Base-by-base conservation (phyloP, 2,888 invertebrate species). In the Lithophane leautieri region DNA sequence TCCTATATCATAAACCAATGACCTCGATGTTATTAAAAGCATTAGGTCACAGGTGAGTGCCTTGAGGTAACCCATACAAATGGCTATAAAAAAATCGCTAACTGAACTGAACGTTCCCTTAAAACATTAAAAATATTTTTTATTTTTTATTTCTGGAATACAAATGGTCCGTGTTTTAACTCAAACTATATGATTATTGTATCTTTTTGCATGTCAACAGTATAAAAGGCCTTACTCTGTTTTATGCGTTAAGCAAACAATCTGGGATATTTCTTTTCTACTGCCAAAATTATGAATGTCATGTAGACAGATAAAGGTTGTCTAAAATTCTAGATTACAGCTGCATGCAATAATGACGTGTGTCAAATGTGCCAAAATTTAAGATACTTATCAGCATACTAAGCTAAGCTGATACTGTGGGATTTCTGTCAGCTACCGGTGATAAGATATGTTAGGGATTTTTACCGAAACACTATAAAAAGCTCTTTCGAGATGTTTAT, bases 311-410 rank as follows among this genome's bases (percentile, higher is more conserved):
- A 16, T 34, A 34, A 0, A 34, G 34, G 6, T 34, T 34, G 34
- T 34, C 34, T 34, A 4, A 34, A 34, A 34, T 34, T 34, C 34
- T 34, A 34, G 34, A 34, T 28, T 58, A 8, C 8, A 16, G 47
- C 16, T 19, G 47, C 7, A 47, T 19, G 47, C 7, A 19, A 8
- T 50, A 19, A 19, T 58, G 34, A 34, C 34, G 34, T 34, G 34
- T 34, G 34, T 12, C 19, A 28, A 19, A 58, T 58, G 34, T 34
- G 6, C 6, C 19, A 28, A 19, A 58, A 28, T 58, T 19, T 42
- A 34, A 62, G 80, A 79, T 75, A n/a, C n/a, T n/a, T n/a, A 72
- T 25, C 28, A 67, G 52, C 42, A 69, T 16, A 8, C 3, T 28
- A 56, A 47, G 12, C 19, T 42, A 56, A 40, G 9, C 25, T 47